phyloP scores from a whole-genome alignment of 1,140 invertebrate species.

The Cydia pomonella region DNA sequence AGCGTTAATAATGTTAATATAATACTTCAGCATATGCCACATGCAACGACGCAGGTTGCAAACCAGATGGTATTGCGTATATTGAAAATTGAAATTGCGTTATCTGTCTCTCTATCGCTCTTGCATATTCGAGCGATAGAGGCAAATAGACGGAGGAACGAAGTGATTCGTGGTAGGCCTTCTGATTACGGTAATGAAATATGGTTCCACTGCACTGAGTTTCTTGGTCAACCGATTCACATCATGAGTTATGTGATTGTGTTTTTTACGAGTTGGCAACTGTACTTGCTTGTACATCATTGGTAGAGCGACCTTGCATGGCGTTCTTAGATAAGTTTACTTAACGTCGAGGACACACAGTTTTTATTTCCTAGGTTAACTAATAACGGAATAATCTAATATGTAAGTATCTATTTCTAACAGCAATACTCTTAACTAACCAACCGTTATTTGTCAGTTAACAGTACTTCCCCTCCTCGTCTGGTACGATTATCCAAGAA shows the following conservation, averaged over 20 bases:
- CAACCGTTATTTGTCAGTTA: no score
- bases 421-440: no score
- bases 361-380: no score
- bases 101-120: no score
- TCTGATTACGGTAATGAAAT: constrained; percentile 28
- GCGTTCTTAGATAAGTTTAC: not conserved
- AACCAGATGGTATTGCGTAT: not conserved
- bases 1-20: constrained; percentile 24
- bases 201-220: constrained; percentile 15
- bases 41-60: not conserved
- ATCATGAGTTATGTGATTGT: constrained; percentile 28
- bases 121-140: no score
- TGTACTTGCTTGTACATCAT: not conserved
- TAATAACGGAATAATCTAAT: no score
- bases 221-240: constrained; percentile 24
- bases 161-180: no score
- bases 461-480: no score
- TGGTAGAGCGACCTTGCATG: not conserved
- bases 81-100: no score
- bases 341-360: not conserved
- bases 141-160: no score
- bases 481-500: no score
- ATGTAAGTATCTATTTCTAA: no score
- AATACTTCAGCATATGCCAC: not conserved
- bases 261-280: constrained; percentile 13